Evolutionary conservation across 2,888 invertebrate genomes (phyloP).

Genomic region (Xestia sexstrigata): DNA sequence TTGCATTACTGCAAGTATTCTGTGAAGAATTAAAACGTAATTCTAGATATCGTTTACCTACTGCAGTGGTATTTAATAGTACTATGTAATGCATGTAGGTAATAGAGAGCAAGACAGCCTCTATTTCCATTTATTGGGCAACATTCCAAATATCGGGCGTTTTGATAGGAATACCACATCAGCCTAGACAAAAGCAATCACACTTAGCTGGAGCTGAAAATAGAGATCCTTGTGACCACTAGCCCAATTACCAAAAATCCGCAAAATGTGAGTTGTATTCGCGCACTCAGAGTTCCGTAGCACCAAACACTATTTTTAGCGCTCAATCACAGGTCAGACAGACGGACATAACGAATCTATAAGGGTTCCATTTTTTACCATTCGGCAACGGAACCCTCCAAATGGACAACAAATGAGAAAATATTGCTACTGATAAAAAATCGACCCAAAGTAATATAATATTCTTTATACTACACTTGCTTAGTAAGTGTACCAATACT

Average conservation of each 20-base stretch:
- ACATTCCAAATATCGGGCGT: conserved; percentile 27
- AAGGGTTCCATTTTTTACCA: background rate
- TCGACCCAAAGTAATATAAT: background rate
- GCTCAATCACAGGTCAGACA: background rate
- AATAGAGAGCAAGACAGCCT: background rate
- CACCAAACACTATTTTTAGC: background rate
- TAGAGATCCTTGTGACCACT: conserved; percentile 7
- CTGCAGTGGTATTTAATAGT: background rate
- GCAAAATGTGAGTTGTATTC: background rate
- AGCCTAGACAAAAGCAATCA: conserved; percentile 33
- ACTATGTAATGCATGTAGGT: background rate
- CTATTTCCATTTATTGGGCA: conserved; percentile 32
- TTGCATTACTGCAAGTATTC: background rate
- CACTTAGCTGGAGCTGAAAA: conserved; percentile 14
- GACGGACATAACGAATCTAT: background rate
- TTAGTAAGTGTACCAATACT: too few relatives aligned
- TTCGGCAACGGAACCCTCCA: background rate
- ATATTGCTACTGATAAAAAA: background rate
- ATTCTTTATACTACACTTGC: too few relatives aligned
- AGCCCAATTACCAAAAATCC: background rate
- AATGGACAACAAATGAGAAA: background rate
- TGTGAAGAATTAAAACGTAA: background rate
- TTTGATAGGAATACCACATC: conserved; percentile 3
- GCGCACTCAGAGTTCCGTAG: background rate
- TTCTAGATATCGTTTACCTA: background rate